Base-by-base conservation (phyloP, 2,113 vertebrate genomes). In the Pomatostomus ruficeps region DNA sequence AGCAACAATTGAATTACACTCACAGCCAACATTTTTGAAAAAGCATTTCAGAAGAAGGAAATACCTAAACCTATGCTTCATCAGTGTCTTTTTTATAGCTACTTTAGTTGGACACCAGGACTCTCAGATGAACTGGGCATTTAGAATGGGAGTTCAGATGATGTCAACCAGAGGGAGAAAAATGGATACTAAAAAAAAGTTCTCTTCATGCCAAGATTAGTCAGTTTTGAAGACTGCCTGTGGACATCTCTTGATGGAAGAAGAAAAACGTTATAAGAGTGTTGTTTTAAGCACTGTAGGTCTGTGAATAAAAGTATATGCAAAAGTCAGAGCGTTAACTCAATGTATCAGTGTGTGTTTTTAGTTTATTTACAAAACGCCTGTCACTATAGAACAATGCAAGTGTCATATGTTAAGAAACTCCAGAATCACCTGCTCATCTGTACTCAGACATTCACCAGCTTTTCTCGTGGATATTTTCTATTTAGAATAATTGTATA, bases 201-300 rank as follows among this genome's bases (percentile, higher is more conserved):
- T 61, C 9, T 78, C 70, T 86, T 59, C 61, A 14, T 59, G 33
- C 35, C 77, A 82, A 62, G 63, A 72, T 85, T 35, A 84, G 71
- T 84, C 40, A 54, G 28, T 85, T 95, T 85, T 80, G 88, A 97
- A 95, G 92, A 85, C 63, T 79, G 45, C 72, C 26, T 51, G 22
- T 35, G 66, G 84, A 91, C 59, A 38, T 66, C 52, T 40, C 71
- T 87, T 94, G 80, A 58, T 46, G 51, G 66, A 92, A 91, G 89
- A 95, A 91, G 63, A 71, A 70, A 76, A 87, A 62, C 36, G 5
- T 72, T 88, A 10, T 2, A 26, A 45, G 57, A 54, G 11, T 68
- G 36, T 68, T 95, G n/a, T 67, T 90, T 68, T 74, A 91, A 94
- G 55, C 84, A 49, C 62, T 85, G 38, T 54, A 54, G 43, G 48